phyloP scores from a whole-genome alignment of 2,888 invertebrate genomes.

The Pyrochroa serraticornis region DNA sequence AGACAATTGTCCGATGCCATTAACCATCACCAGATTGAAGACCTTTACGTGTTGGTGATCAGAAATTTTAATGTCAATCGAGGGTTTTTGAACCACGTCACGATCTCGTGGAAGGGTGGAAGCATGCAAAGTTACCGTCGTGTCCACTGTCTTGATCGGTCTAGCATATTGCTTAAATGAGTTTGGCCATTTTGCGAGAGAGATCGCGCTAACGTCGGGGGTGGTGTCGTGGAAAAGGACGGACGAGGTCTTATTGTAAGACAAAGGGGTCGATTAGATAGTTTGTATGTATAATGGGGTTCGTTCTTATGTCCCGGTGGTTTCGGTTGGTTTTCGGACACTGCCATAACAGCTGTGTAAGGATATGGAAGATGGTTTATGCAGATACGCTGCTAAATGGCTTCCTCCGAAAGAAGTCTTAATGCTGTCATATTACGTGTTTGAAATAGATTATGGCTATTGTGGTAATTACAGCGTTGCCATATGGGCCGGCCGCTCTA shows the following conservation, averaged over 20 bases:
- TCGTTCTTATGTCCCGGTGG: constrained; percentile 35
- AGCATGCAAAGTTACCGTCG: constrained; percentile 17
- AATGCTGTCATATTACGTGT: constrained; percentile 59
- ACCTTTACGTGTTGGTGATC: not conserved
- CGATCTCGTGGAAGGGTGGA: not conserved
- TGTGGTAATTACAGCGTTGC: constrained; percentile 57
- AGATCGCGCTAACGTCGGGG: constrained; percentile 33
- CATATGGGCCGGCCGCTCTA: constrained; percentile 51
- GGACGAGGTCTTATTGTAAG: constrained; percentile 40
- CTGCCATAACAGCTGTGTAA: constrained; percentile 52
- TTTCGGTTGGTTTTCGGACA: constrained; percentile 48
- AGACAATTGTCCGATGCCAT: constrained; percentile 33
- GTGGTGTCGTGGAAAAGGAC: constrained; percentile 22
- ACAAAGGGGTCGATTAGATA: constrained; percentile 56
- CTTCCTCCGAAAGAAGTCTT: constrained; percentile 57
- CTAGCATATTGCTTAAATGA: constrained; percentile 43
- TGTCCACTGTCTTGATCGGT: constrained; percentile 9
- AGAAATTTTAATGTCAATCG: not conserved
- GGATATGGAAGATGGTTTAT: constrained; percentile 56
- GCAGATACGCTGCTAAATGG: constrained; percentile 54
- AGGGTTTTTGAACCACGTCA: not conserved
- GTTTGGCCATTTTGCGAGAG: constrained; percentile 42
- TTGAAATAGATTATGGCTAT: constrained; percentile 59
- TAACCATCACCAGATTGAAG: constrained; percentile 3
- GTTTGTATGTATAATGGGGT: constrained; percentile 54